These are phyloP conservation scores for Portevinia maculata DNA, from an alignment of 2,888 invertebrate genomes.

Conservation along the genomic window DNA sequence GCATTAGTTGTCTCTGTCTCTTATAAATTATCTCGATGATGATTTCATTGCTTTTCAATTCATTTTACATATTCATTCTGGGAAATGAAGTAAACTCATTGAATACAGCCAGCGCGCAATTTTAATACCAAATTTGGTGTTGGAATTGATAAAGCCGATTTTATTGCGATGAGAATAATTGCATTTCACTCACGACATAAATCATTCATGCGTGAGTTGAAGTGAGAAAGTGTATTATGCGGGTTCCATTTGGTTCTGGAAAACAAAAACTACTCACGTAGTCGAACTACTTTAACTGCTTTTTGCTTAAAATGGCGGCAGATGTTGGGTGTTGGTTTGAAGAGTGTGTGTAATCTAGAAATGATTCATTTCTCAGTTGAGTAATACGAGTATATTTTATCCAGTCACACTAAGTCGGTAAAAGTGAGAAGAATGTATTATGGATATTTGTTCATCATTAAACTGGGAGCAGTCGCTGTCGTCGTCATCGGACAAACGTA, in stretches of 20 bases:
- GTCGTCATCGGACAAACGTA: constrained; percentile 26
- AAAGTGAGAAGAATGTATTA: constrained; percentile 41
- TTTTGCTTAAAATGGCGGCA: constrained; percentile 70
- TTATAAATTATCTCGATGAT: constrained; percentile 28
- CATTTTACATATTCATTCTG: constrained; percentile 48
- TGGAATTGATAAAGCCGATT: constrained; percentile 33
- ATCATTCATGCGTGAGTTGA: constrained; percentile 13
- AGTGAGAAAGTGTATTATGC: constrained; percentile 2
- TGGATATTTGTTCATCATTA: constrained; percentile 24
- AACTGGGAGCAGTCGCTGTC: constrained; percentile 8
- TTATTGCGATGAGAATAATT: constrained; percentile 4
- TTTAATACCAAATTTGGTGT: constrained; percentile 69
- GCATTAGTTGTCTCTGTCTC: constrained; percentile 46
- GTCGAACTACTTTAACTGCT: constrained; percentile 26
- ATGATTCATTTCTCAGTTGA: constrained; percentile 20
- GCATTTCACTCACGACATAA: background rate
- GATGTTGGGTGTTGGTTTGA: constrained; percentile 27
- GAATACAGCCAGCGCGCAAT: constrained; percentile 7
- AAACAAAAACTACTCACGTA: constrained; percentile 12
- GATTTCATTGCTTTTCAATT: constrained; percentile 56
- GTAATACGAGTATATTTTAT: constrained; percentile 17
- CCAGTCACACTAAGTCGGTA: constrained; percentile 5
- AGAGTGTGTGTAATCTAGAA: constrained; percentile 58
- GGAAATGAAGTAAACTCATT: constrained; percentile 27
- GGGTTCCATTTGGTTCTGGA: background rate